phyloP scores from a whole-genome alignment of 2,888 invertebrate species.

The Cyclophora punctaria region DNA sequence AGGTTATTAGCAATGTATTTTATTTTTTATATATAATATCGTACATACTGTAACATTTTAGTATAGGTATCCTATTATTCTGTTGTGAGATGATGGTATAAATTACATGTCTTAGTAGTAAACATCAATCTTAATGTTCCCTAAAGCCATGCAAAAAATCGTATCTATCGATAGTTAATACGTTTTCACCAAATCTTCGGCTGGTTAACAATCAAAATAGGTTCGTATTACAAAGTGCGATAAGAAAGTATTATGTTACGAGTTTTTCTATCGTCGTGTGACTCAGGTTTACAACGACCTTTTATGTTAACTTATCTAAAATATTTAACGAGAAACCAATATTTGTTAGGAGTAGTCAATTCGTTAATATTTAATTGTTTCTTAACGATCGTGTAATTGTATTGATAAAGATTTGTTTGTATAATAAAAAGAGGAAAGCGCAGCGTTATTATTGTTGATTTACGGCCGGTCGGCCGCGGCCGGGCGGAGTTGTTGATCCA shows the following conservation, averaged over 20 bases:
- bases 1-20: constrained; percentile 38
- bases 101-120: too few relatives aligned
- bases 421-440: constrained; percentile 50
- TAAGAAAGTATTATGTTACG: constrained; percentile 25
- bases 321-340: constrained; percentile 1
- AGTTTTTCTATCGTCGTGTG: constrained; percentile 5
- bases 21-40: background rate
- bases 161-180: too few relatives aligned
- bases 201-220: constrained; percentile 29
- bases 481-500: constrained; percentile 52
- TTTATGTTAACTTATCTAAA: constrained; percentile 1
- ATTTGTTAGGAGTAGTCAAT: constrained; percentile 26
- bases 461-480: constrained; percentile 48
- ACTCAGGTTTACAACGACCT: constrained; percentile 11
- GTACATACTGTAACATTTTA: too few relatives aligned
- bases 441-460: constrained; percentile 60
- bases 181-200: constrained; percentile 6
- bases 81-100: too few relatives aligned
- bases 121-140: too few relatives aligned
- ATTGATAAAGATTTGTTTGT: constrained; percentile 66
- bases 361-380: constrained; percentile 47
- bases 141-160: too few relatives aligned
- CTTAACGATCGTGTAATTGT: constrained; percentile 67
- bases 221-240: constrained; percentile 51
- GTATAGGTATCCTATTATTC: too few relatives aligned